These are phyloP conservation scores for Dastarcus helophoroides DNA, from an alignment of 2,888 invertebrate species.

Conservation along the genomic window DNA sequence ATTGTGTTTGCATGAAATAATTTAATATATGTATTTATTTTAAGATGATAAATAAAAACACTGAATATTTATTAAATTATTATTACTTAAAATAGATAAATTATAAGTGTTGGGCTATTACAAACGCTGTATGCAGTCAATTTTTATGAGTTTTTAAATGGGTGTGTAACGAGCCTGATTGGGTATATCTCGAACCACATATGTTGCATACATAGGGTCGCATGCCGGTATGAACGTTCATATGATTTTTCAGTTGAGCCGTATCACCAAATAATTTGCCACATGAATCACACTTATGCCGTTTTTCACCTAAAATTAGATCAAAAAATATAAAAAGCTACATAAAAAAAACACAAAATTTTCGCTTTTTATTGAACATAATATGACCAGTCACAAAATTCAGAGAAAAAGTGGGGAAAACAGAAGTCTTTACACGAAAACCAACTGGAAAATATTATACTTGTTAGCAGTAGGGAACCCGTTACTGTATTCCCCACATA, in stretches of 20 bases:
- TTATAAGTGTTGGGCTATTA: too few species aligned
- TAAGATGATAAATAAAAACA: too few species aligned
- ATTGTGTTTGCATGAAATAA: too few species aligned
- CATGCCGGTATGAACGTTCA: constrained; percentile 21
- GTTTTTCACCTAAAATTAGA: constrained; percentile 21
- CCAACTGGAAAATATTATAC: too few species aligned
- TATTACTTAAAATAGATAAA: too few species aligned
- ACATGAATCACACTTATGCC: constrained; percentile 21
- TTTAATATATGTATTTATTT: too few species aligned
- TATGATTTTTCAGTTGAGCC: constrained; percentile 20
- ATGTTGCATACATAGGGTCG: constrained; percentile 21
- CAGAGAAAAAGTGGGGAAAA: constrained; percentile 1
- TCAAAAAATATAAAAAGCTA: constrained; percentile 1
- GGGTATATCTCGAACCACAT: constrained; percentile 21
- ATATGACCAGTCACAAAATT: too few species aligned
- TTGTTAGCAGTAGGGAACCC: too few species aligned
- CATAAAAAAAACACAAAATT: not conserved
- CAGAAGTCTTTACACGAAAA: too few species aligned
- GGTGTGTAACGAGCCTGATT: constrained; percentile 20
- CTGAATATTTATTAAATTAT: too few species aligned
- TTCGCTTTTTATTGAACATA: not conserved
- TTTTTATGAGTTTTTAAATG: constrained; percentile 22
- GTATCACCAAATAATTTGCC: constrained; percentile 21
- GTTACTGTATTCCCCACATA: too few species aligned
- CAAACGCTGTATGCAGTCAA: too few species aligned